Evolutionary conservation across 2,888 invertebrate genomes (phyloP), one percentile per base, ranked within the genome.

Genomic region (Tetanocera ferruginea): DNA sequence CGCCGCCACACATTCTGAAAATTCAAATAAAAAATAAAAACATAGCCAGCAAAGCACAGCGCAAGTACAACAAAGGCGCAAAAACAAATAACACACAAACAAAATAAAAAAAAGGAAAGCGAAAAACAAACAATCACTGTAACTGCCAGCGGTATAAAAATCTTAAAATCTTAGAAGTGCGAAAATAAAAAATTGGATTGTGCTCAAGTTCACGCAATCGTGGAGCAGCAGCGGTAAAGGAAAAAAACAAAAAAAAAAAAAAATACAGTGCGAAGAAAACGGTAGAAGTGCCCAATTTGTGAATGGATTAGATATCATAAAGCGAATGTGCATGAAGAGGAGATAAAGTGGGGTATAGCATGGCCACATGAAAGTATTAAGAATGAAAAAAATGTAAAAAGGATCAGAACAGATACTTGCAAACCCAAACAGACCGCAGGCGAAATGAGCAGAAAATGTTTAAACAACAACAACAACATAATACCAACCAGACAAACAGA

Each of bases 21-120:
- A 67, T 49, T 2, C 37, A 67, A 74, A 71, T 60, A 25, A 52
- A 78, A 51, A 51, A 70, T 52, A 74, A 69, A n/a, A 67, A n/a
- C 14, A 31, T 25, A 76, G 79, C 79, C 78, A 55, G 80, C 5
- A 28, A 51, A 31, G 25, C 28, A 28, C 28, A 70, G 23, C 14
- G 70, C 5, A 31, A 25, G 70, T 2, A 70, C 19, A 19, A 55
- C 28, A 31, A 28, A 31, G 11, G n/a, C 28, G 17, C 5, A 64
- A 14, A 9, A 25, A 14, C 3, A 14, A 64, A 31, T 0, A 64
- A 28, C 1, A 31, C 34, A 31, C 11, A 19, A 19, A n/a, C 5
- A 69, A 17, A 49, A 77, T n/a, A 62, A 28, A 25, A 76, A 78
- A 76, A 31, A 34, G 75, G 75, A 78, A 78, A 81, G 43, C 79